Conservation (phyloP, 2,113 vertebrate species). For the Rallus limicola region DNA sequence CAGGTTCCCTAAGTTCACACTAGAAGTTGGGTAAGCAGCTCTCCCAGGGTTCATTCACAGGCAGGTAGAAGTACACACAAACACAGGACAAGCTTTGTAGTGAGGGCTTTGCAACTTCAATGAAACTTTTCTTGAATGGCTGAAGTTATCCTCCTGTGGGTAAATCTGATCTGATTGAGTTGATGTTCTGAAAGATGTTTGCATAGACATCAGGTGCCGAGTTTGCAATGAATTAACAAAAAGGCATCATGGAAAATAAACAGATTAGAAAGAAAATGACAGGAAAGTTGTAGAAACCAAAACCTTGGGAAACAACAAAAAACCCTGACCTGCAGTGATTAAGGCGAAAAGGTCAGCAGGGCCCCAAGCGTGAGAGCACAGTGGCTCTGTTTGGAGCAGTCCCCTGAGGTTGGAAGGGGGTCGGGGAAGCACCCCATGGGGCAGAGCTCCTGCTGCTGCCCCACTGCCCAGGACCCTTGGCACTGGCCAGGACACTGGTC, state of each 20-base stretch:
- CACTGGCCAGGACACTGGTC: not conserved
- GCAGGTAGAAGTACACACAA: not conserved
- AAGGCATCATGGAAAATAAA: not conserved
- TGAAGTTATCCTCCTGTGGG: not conserved
- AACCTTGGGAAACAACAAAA: not conserved
- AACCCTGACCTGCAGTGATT: not conserved
- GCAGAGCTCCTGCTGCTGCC: not conserved
- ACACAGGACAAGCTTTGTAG: not conserved
- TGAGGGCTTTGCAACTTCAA: not conserved
- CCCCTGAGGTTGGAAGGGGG: not conserved
- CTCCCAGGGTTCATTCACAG: not conserved
- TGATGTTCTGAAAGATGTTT: not conserved
- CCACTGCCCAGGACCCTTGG: accelerated
- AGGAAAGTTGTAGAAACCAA: not conserved
- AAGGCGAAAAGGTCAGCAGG: not conserved
- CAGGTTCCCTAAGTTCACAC: not conserved
- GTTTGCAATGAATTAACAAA: not conserved
- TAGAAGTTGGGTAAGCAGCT: not conserved
- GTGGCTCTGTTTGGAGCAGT: not conserved
- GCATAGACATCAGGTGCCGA: not conserved
- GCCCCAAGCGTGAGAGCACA: accelerated
- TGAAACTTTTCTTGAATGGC: not conserved
- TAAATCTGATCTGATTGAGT: not conserved
- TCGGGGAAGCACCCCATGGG: not conserved
- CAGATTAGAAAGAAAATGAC: not conserved